Percentiles rank a stretch among this genome's conserved stretches.
phyloP scores from a whole-genome alignment of 2,113 vertebrate species.

The Chroicocephalus ridibundus region DNA sequence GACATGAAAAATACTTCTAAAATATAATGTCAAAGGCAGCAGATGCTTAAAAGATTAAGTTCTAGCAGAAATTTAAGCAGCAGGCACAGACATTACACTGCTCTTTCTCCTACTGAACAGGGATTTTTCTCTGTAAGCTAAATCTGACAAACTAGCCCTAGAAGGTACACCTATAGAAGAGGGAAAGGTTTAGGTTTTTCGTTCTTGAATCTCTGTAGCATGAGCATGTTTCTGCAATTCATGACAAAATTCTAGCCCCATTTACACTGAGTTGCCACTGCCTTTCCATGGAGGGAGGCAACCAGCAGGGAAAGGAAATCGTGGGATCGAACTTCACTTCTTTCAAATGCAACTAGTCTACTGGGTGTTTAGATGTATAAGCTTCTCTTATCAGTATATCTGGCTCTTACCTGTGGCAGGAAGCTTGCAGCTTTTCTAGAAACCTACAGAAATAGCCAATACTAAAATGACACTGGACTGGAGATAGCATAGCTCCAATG shows the following conservation, averaged over 20 bases:
- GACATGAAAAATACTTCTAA: neutral
- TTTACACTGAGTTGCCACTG: neutral
- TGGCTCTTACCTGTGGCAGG: neutral
- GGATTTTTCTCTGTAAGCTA: neutral
- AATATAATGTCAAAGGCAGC: neutral
- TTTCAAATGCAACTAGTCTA: neutral
- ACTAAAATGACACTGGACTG: neutral
- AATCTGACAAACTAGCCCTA: neutral
- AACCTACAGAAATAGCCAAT: neutral
- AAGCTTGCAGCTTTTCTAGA: neutral
- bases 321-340: neutral
- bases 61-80: neutral
- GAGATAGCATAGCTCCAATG: neutral
- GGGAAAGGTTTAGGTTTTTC: neutral
- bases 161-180: neutral
- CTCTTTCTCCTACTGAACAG: neutral
- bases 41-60: neutral
- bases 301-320: neutral
- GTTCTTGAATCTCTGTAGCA: neutral
- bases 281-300: neutral
- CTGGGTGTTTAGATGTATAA: neutral
- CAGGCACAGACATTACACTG: neutral
- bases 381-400: neutral
- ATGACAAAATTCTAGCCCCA: neutral
- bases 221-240: neutral